phyloP scores from a whole-genome alignment of 2,888 invertebrate genomes.

The Scaptomyza cyrtandrae region DNA sequence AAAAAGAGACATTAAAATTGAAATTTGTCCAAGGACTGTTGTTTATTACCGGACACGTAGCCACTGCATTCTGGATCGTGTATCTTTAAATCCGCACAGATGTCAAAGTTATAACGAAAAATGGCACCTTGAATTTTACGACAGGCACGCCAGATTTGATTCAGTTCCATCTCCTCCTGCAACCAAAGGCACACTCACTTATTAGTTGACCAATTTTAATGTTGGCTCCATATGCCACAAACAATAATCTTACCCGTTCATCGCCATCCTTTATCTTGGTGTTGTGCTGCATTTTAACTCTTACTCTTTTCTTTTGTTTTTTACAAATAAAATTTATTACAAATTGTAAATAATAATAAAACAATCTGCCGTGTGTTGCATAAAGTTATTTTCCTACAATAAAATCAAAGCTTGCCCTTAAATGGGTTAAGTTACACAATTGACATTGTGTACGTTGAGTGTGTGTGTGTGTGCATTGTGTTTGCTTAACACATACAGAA shows the following conservation, averaged over 20 bases:
- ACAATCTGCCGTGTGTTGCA: constrained; percentile 21
- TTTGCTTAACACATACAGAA: constrained; percentile 47
- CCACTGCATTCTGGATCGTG: constrained; percentile 89
- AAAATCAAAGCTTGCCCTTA: constrained; percentile 46
- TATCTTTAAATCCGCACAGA: constrained; percentile 89
- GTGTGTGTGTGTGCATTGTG: constrained; percentile 25
- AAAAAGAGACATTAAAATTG: constrained; percentile 47
- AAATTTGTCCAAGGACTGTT: constrained; percentile 21
- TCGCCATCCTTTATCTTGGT: constrained; percentile 72
- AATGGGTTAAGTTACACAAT: constrained; percentile 54
- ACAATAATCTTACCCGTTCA: constrained; percentile 60
- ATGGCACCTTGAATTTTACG: constrained; percentile 92
- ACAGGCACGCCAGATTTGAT: constrained; percentile 91
- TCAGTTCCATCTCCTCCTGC: constrained; percentile 84
- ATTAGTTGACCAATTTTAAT: constrained; percentile 39
- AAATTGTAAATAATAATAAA: constrained; percentile 38
- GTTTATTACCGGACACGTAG: constrained; percentile 87
- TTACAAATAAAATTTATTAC: constrained; percentile 23
- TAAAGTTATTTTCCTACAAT: constrained; percentile 37
- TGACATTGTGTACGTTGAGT: constrained; percentile 58
- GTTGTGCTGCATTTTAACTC: constrained; percentile 68
- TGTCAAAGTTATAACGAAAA: constrained; percentile 89
- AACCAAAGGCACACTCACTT: background rate
- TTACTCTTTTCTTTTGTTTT: constrained; percentile 17
- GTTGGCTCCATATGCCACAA: constrained; percentile 4